Conservation (phyloP, 2,888 invertebrate species). For the Anoncus sp. region DNA sequence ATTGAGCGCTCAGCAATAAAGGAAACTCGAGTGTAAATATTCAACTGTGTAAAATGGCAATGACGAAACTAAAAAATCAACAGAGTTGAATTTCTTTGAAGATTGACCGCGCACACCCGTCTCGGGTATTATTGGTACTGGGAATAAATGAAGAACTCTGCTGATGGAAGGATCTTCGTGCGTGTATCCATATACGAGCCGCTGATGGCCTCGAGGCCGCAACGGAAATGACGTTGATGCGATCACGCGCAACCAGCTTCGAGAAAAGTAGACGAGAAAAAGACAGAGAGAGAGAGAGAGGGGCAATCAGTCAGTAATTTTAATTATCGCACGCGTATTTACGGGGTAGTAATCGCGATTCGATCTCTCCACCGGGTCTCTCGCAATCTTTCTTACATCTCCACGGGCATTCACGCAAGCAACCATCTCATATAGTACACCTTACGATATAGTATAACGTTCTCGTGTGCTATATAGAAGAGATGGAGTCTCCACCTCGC, state of each 20-base stretch:
- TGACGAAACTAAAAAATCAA: not conserved
- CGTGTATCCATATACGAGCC: slow-evolving; percentile 18
- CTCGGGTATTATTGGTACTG: slow-evolving; percentile 43
- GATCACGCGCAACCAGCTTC: slow-evolving; percentile 35
- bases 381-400: slow-evolving; percentile 68
- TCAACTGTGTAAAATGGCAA: not conserved
- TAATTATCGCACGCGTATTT: slow-evolving; percentile 77
- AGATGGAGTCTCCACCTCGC: slow-evolving; percentile 23
- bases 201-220: slow-evolving; percentile 14
- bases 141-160: slow-evolving; percentile 48
- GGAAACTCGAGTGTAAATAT: not conserved
- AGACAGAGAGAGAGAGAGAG: slow-evolving; percentile 12
- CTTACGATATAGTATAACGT: slow-evolving; percentile 10
- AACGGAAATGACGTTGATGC: slow-evolving; percentile 40
- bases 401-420: slow-evolving; percentile 33
- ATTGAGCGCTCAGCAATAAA: not conserved
- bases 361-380: slow-evolving; percentile 66
- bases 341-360: slow-evolving; percentile 73
- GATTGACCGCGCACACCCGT: slow-evolving; percentile 42
- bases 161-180: slow-evolving; percentile 21
- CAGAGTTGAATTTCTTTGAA: slow-evolving; percentile 40
- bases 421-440: slow-evolving; percentile 41
- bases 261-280: slow-evolving; percentile 42
- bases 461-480: slow-evolving; percentile 8
- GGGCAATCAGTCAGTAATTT: slow-evolving; percentile 76